A percentile compares a stretch with the other conserved stretches of the same genome.
These are phyloP conservation scores for Platerodrilus igneus DNA, from an alignment of 2,888 invertebrate species.

Conservation along the genomic window DNA sequence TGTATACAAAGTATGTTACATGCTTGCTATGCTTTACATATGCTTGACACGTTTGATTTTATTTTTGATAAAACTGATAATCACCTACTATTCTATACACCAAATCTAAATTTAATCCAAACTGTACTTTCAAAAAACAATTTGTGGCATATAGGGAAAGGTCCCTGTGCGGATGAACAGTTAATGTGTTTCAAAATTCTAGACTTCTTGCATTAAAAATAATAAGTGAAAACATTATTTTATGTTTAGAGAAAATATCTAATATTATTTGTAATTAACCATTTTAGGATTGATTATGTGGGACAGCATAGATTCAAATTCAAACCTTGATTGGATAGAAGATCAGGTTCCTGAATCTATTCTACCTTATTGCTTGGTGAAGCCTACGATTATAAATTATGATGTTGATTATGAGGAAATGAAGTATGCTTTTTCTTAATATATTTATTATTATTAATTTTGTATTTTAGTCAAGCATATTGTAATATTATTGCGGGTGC, in stretches of 20 bases:
- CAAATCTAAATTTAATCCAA: too few relatives aligned
- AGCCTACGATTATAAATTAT: constrained; percentile 57
- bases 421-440: constrained; percentile 59
- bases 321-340: constrained; percentile 79
- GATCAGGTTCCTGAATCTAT: constrained; percentile 74
- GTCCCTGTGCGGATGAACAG: too few relatives aligned
- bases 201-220: too few relatives aligned
- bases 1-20: too few relatives aligned
- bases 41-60: too few relatives aligned
- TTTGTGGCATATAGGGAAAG: too few relatives aligned
- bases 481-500: constrained; percentile 95
- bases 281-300: constrained; percentile 73
- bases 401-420: constrained; percentile 88
- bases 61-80: too few relatives aligned
- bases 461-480: constrained; percentile 77
- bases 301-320: constrained; percentile 78
- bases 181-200: too few relatives aligned
- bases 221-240: too few relatives aligned
- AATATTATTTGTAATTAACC: constrained; percentile 9
- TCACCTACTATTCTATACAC: too few relatives aligned
- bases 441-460: constrained; percentile 7
- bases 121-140: too few relatives aligned
- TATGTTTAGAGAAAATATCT: constrained; percentile 1
- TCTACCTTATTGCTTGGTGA: constrained; percentile 71
- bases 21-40: too few relatives aligned